Evolutionary conservation across 2,797 vertebrate species (phyloP), one percentile per base, ranked within the genome.

Genomic region (Gadopsis bispinosus): DNA sequence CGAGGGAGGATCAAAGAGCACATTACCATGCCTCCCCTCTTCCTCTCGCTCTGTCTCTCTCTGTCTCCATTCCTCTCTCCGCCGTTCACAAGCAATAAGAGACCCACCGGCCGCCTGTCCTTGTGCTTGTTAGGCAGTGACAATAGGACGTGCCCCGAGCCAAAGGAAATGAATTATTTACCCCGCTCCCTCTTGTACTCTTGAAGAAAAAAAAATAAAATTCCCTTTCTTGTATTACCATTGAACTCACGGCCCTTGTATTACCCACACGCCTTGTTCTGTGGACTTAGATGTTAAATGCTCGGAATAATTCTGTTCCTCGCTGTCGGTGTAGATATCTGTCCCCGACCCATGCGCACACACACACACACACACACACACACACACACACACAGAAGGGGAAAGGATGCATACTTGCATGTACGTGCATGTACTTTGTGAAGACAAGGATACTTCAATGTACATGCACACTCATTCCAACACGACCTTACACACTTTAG

Each of bases 141-240:
- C 94, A 95, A 94, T 92, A 93, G 93, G 92, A 91, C 91, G 89
- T 93, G 93, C 94, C 92, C 91, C 88, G 85, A 93, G 93, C 94
- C 88, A 94, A 88, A 92, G 92, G 90, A 94, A 93, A 94, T 95
- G 74, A 95, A 95, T 95, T 95, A 95, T 95, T 95, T 95, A 95
- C 87, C 89, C 91, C 1, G 65, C 82, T 92, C 91, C 87, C 93
- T 87, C 92, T 91, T 89, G 87, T 90, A 84, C 84, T 91, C 88
- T 89, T 91, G 76, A 89, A 92, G 87, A 81, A 85, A 83, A 60
- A 48, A 48, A 77, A 83, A 85, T 83, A 88, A 86, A 91, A 86
- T 80, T 55, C 80, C 75, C 85, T 85, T 91, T 92, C 90, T 92
- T 92, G 87, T 93, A 91, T 93, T 91, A 87, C 89, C 88, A 90